Conservation (phyloP, 1,140 invertebrate species). For the Cheumatopsyche charites region DNA sequence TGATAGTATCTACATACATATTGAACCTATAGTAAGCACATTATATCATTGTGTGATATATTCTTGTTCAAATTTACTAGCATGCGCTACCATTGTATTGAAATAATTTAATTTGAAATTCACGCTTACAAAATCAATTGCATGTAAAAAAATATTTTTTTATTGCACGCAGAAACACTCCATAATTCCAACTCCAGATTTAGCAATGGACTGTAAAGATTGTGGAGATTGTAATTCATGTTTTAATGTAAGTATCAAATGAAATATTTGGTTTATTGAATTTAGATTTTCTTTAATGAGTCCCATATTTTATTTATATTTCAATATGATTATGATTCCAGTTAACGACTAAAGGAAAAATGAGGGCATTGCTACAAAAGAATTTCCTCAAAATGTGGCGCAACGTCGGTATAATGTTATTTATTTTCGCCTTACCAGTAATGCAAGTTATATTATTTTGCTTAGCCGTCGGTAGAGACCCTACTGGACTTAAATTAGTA, state of each 20-base stretch:
- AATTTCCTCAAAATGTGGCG: conserved; percentile 93
- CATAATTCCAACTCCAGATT: conserved; percentile 59
- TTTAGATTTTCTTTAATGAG: not conserved
- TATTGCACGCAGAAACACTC: conserved; percentile 60
- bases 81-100: not conserved
- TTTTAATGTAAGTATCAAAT: conserved; percentile 59
- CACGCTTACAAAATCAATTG: not conserved
- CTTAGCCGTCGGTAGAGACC: conserved; percentile 90
- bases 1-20: no score
- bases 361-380: conserved; percentile 85
- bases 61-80: not conserved
- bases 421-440: conserved; percentile 90
- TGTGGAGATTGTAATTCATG: conserved; percentile 64
- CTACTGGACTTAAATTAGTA: conserved; percentile 76
- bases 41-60: no score
- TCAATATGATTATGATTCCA: conserved; percentile 45
- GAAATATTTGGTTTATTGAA: not conserved
- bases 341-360: conserved; percentile 71
- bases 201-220: conserved; percentile 63
- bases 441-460: conserved; percentile 96
- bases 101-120: no score
- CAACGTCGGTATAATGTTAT: conserved; percentile 90
- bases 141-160: conserved; percentile 39
- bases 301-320: no score
- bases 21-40: no score